Percentiles rank a stretch among this genome's conserved stretches.
phyloP scores from a whole-genome alignment of 2,888 invertebrate species.

The Deilephila elpenor region DNA sequence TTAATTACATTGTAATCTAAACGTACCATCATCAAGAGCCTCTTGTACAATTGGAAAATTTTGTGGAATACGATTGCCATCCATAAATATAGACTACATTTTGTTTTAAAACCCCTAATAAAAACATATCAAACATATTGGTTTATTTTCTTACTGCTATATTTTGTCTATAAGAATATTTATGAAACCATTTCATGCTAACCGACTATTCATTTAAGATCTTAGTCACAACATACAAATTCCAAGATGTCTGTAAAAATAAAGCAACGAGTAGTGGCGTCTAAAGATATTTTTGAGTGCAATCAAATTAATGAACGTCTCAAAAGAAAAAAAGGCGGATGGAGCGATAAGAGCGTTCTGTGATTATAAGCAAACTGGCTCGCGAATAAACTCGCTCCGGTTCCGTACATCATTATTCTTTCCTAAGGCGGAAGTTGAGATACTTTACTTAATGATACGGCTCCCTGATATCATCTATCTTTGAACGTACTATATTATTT shows the following conservation, averaged over 20 bases:
- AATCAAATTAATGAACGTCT: constrained; percentile 15
- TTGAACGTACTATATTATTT: constrained; percentile 4
- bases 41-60: no score
- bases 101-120: no score
- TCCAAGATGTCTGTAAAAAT: background rate
- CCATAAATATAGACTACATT: no score
- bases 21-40: no score
- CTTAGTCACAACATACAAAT: no score
- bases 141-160: no score
- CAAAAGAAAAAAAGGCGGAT: constrained; percentile 7
- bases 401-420: constrained; percentile 16
- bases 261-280: background rate
- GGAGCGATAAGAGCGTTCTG: background rate
- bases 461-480: constrained; percentile 6
- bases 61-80: no score
- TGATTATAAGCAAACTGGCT: constrained; percentile 13
- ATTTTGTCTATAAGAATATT: no score
- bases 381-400: constrained; percentile 4
- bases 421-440: constrained; percentile 10
- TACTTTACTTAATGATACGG: constrained; percentile 23
- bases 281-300: constrained; percentile 12
- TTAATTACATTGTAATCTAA: no score
- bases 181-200: no score
- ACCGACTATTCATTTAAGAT: no score
- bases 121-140: no score